Percentiles rank a stretch among this genome's conserved stretches.
Evolutionary conservation across 2,888 invertebrate species (phyloP).

Genomic region (Epinotia brunnichana): DNA sequence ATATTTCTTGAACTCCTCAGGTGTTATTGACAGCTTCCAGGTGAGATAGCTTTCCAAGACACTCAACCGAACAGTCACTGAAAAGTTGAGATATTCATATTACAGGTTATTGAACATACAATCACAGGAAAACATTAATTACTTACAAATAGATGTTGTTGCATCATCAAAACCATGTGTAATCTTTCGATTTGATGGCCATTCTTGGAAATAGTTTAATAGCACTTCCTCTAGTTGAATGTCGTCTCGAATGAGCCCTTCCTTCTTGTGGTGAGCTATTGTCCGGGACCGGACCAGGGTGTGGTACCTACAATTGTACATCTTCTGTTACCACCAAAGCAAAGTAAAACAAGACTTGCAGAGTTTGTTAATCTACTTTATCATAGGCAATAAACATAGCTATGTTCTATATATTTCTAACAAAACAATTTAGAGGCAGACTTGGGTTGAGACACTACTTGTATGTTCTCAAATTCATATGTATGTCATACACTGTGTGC

Average conservation of each 20-base stretch:
- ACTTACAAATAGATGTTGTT: slow-evolving; percentile 68
- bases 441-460: too few relatives aligned
- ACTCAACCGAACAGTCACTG: slow-evolving; percentile 72
- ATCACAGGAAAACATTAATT: background rate
- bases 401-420: too few relatives aligned
- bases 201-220: slow-evolving; percentile 62
- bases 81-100: slow-evolving; percentile 48
- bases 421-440: too few relatives aligned
- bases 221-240: slow-evolving; percentile 65
- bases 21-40: slow-evolving; percentile 67
- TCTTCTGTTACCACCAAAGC: background rate
- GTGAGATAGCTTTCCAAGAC: slow-evolving; percentile 69
- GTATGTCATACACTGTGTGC: too few relatives aligned
- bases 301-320: slow-evolving; percentile 67
- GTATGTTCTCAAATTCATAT: too few relatives aligned
- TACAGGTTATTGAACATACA: background rate
- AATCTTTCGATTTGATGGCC: slow-evolving; percentile 62
- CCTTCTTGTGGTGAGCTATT: slow-evolving; percentile 66
- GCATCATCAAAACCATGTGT: slow-evolving; percentile 61
- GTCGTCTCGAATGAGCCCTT: slow-evolving; percentile 62
- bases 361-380: too few relatives aligned
- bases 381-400: too few relatives aligned
- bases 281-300: slow-evolving; percentile 69
- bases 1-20: slow-evolving; percentile 69
- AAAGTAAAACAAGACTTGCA: background rate